phyloP scores from a whole-genome alignment of 2,888 invertebrate species.

The Lepidochrysops patricia region DNA sequence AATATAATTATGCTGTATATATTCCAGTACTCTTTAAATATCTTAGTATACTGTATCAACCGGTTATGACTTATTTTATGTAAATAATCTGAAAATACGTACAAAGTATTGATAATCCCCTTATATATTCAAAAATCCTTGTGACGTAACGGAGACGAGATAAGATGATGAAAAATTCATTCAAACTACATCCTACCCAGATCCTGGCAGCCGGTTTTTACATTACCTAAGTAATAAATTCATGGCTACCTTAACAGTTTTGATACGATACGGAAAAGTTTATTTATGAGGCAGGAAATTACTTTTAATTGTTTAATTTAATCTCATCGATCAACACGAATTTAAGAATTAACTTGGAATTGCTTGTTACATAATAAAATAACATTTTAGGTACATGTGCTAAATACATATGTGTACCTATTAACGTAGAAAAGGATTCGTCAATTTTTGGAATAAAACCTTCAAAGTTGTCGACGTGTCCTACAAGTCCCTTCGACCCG shows the following conservation, averaged over 20 bases:
- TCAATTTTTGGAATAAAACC: no score
- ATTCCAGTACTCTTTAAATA: neutral
- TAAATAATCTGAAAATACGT: neutral
- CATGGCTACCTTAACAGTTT: neutral
- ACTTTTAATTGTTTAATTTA: no score
- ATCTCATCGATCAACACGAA: no score
- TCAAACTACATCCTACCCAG: neutral
- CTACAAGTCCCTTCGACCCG: neutral
- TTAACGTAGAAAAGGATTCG: no score
- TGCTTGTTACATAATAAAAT: no score
- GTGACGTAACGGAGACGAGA: slow-evolving; percentile 45
- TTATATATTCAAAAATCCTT: slow-evolving; percentile 56
- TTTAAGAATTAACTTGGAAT: neutral
- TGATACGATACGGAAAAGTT: no score
- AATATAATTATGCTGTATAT: neutral
- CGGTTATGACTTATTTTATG: neutral
- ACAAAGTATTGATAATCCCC: neutral
- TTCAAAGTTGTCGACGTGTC: no score
- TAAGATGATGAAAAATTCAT: neutral
- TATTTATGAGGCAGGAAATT: no score
- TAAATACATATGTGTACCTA: neutral
- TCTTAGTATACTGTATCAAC: no score
- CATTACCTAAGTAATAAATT: neutral
- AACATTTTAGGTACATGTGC: no score
- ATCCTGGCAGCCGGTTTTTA: neutral